Evolutionary conservation across 2,113 vertebrate species (phyloP), one percentile per base, ranked within the genome.

Genomic region (Egretta garzetta): DNA sequence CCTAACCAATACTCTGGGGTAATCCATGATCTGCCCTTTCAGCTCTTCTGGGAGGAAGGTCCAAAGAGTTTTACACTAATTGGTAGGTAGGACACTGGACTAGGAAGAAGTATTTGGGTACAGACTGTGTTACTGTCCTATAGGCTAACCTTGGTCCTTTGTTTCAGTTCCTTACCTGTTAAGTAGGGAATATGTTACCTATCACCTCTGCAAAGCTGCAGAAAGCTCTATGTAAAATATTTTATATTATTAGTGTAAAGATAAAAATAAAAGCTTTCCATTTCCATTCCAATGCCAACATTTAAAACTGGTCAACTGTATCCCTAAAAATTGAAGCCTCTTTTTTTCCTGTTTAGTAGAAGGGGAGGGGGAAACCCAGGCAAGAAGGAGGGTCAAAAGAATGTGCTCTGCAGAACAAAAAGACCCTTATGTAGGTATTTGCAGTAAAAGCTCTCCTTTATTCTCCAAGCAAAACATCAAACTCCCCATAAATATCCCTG

Each of bases 381-480:
- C 50, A 88, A 95, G 32, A 30, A 66, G 10, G 11, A 55, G 13
- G 32, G 22, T 74, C 47, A 74, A 15, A 81, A 90, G 7, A 91
- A 73, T 32, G 12, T 35, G 2, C 16, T 94, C 43, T 73, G 43
- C 41, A 56, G 85, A 86, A 94, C 62, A 96, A 92, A 96, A 94
- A 74, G 28, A 86, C 24, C 23, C 6, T 95, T 97, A 67, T 86
- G 28, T 62, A 90, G 8, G 32, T 83, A 76, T 88, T 80, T 84
- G 24, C 55, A 71, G 35, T 67, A 71, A 56, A 88, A 94, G 10
- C 4, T 87, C 22, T 94, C 39, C 23, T 93, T 91, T 80, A 82
- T 68, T 64, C 30, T 94, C 66, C 70, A 86, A 94, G 33, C 17
- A 94, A 88, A 94, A 73, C n/a, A 91, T 41, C 14, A 85, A 92